Base-by-base conservation (phyloP, 1,140 invertebrate species). In the Caenorhabditis brenneri region DNA sequence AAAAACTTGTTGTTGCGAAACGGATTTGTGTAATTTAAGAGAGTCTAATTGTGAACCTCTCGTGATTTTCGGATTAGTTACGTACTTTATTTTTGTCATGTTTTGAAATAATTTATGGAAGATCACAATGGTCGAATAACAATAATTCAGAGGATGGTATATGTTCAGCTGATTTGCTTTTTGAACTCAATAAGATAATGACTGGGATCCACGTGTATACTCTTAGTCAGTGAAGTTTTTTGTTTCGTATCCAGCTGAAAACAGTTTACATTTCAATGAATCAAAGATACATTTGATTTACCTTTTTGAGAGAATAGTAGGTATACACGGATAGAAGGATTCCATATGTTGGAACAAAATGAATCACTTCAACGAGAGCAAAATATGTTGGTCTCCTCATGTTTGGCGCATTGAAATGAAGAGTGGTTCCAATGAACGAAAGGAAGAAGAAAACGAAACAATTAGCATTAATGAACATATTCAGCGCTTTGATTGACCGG, bases 401-500 rank as follows among this genome's bases (percentile, higher is more conserved):
- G 24, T 74, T 74, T 3, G 6, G n/a, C 3, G 65, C 16, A 74
- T 74, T 74, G 29, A 74, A 74, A 74, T 74, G 65, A 36, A 74
- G n/a, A 19, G 65, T 42, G 10, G 65, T 74, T 24, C 65, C 65
- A 74, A 74, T 74, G 15, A 74, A 74, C 29, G 65, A 74, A 1
- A 74, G 36, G n/a, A 74, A 74, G n/a, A 74, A 74, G 36, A 74
- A 74, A 1, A 74, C 65, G 36, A 74, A 74, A 42, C 65, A 74
- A 42, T 74, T 74, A 3, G 65, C 65, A 24, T 74, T 74, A 24
- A 74, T 74, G 36, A 74, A 74, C 65, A 74, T 74, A 74, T 74
- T 74, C 33, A 74, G 22, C 24, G 65, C 65, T 74, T 42, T 74
- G 22, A 74, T 74, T 12, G 65, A 74, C 12, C 65, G 19, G 12